A percentile compares a stretch with the other conserved stretches of the same genome.
phyloP scores from a whole-genome alignment of 30 jellyfish, hydroid and myxozoan species.

The Calvadosia cruxmelitensis region DNA sequence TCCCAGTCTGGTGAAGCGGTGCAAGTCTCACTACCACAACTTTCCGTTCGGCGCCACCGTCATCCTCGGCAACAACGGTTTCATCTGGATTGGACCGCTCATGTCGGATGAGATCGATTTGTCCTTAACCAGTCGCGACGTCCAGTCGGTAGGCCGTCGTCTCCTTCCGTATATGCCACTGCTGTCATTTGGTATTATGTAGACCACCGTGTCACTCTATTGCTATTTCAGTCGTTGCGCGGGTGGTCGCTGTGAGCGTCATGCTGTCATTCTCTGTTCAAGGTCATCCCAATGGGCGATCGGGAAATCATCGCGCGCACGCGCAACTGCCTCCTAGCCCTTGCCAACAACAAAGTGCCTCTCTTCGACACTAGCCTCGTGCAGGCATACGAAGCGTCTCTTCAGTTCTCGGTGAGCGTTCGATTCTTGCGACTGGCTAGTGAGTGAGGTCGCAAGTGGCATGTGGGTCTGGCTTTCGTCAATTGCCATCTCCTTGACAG shows the following conservation, averaged over 20 bases:
- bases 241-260: neutral
- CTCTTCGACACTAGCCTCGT: conserved; percentile 80
- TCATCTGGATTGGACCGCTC: conserved; percentile 94
- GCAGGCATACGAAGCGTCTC: conserved; percentile 83
- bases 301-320: conserved; percentile 78
- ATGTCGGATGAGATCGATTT: conserved; percentile 92
- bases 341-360: conserved; percentile 64
- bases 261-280: neutral
- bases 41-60: conserved; percentile 97
- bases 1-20: conserved; percentile 69
- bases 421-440: too few relatives aligned
- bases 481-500: too few relatives aligned
- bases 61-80: conserved; percentile 93
- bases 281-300: conserved; percentile 39
- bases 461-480: too few relatives aligned
- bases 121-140: conserved; percentile 50
- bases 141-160: conserved; percentile 3
- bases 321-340: conserved; percentile 63
- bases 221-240: neutral
- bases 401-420: conserved; percentile 27
- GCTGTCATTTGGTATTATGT: too few relatives aligned
- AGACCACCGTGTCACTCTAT: neutral
- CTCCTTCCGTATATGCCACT: too few relatives aligned
- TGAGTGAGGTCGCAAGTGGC: too few relatives aligned
- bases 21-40: conserved; percentile 84